Percentiles rank a stretch among this genome's conserved stretches.
Conservation (phyloP, 1,140 invertebrate genomes). For the Carcinoscorpius rotundicauda region DNA sequence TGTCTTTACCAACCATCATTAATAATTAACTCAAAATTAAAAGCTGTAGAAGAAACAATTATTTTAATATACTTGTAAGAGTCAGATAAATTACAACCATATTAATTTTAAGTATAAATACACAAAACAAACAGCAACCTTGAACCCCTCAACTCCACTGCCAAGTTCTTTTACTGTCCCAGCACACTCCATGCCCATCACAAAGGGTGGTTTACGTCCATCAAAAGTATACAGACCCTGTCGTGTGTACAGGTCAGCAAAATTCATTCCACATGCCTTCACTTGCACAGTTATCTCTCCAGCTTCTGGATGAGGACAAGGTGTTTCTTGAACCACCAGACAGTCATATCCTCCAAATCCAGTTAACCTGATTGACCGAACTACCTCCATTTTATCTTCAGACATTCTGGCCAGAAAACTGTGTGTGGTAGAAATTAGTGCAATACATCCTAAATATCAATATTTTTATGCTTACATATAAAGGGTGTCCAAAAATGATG, state of each 20-base stretch:
- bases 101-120: no score
- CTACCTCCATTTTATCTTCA: slow-evolving; percentile 30
- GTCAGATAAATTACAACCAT: no score
- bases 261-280: slow-evolving; percentile 42
- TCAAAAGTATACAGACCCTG: slow-evolving; percentile 33
- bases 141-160: slow-evolving; percentile 24
- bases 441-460: no score
- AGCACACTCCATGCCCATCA: slow-evolving; percentile 39
- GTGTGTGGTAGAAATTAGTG: no score
- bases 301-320: slow-evolving; percentile 21
- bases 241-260: slow-evolving; percentile 38
- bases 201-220: slow-evolving; percentile 30
- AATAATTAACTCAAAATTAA: no score
- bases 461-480: no score
- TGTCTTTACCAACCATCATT: no score
- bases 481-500: no score
- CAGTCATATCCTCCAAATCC: slow-evolving; percentile 27
- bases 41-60: no score
- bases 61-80: no score
- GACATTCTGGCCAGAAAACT: no score
- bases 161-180: slow-evolving; percentile 33
- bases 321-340: slow-evolving; percentile 9
- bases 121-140: slow-evolving; percentile 21
- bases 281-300: slow-evolving; percentile 39
- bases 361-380: slow-evolving; percentile 21